Evolutionary conservation across 2,888 invertebrate genomes (phyloP).

Genomic region (Plebejus melissa): DNA sequence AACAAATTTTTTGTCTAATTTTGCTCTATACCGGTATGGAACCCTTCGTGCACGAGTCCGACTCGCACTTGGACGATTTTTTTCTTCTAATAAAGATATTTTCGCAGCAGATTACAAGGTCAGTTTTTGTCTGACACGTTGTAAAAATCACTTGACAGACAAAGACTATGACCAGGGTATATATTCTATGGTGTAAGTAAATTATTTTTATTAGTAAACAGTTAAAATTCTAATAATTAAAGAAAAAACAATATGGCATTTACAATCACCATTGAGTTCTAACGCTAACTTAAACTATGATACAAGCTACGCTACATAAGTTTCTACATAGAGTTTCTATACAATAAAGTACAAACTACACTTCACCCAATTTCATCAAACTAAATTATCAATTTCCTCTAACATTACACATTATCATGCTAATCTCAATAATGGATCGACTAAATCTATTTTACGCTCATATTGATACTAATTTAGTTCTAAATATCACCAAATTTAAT

Average conservation of each 20-base stretch:
- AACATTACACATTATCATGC: neutral
- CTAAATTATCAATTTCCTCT: neutral
- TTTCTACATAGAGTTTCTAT: too few species aligned
- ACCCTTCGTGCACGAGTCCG: too few species aligned
- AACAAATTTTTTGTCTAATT: too few species aligned
- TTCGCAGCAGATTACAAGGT: too few species aligned
- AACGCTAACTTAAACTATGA: neutral
- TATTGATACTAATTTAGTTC: neutral
- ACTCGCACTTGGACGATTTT: too few species aligned
- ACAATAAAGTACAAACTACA: neutral
- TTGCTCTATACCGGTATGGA: too few species aligned
- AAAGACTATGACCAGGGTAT: too few species aligned
- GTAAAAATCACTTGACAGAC: too few species aligned
- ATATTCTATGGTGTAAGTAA: too few species aligned
- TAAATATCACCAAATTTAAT: conserved; percentile 12
- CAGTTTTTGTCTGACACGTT: too few species aligned
- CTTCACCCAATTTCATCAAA: neutral
- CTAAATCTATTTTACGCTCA: neutral
- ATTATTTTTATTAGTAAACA: neutral
- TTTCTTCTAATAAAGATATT: too few species aligned
- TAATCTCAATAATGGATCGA: neutral
- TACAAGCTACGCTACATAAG: neutral
- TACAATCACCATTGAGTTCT: conserved; percentile 1
- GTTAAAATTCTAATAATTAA: neutral
- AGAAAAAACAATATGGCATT: neutral